These are phyloP conservation scores for Mesoclemmys tuberculata DNA, from an alignment of 2,113 vertebrate genomes.

Conservation along the genomic window DNA sequence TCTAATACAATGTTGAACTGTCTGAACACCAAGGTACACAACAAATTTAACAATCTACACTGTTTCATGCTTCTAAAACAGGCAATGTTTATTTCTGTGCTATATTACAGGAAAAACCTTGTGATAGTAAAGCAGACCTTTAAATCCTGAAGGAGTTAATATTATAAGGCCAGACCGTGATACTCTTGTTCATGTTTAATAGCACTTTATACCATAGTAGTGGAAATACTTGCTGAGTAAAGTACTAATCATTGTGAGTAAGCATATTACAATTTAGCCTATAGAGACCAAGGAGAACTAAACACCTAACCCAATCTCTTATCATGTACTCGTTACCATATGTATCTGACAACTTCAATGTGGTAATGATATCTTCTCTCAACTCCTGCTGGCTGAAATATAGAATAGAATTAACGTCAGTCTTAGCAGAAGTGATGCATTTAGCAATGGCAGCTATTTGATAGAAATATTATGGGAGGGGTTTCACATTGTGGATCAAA, in stretches of 20 bases:
- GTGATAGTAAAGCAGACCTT: background rate
- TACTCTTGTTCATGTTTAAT: background rate
- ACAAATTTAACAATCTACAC: slow-evolving; percentile 12
- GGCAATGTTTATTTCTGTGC: background rate
- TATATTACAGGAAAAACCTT: background rate
- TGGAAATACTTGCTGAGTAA: background rate
- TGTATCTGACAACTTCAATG: too few relatives aligned
- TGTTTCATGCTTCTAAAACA: background rate
- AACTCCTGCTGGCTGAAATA: too few relatives aligned
- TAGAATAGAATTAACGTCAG: background rate
- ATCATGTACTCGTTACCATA: background rate
- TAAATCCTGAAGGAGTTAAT: background rate
- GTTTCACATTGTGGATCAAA: too few relatives aligned
- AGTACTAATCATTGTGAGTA: background rate
- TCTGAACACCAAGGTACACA: background rate
- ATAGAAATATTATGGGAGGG: too few relatives aligned
- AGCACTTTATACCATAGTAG: background rate
- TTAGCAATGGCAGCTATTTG: too few relatives aligned
- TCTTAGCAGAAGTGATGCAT: too few relatives aligned
- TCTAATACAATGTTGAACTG: background rate
- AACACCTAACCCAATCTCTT: background rate
- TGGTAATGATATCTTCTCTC: too few relatives aligned
- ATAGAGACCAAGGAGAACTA: too few relatives aligned
- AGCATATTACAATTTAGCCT: background rate
- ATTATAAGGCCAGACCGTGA: background rate